Evolutionary conservation across 2,797 vertebrate genomes (phyloP).

Genomic region (Tiaroga cobitis): DNA sequence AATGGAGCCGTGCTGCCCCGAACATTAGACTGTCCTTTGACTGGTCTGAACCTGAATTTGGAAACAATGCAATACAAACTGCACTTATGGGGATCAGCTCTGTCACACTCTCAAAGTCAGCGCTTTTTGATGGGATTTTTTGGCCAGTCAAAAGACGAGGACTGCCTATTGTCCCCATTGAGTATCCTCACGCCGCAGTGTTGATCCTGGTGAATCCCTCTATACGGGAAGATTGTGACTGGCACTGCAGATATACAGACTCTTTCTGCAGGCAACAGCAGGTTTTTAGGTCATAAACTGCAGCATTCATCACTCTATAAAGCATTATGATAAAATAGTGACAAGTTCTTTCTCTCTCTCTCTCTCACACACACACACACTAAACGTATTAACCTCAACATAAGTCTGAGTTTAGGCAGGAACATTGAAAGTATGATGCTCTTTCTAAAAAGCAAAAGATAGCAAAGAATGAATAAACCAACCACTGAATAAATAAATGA

Average conservation of each 20-base stretch:
- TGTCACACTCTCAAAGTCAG: slow-evolving; percentile 32
- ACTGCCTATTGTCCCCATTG: slow-evolving; percentile 30
- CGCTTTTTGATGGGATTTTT: slow-evolving; percentile 40
- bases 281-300: slow-evolving; percentile 33
- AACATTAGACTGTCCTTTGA: background rate
- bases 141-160: slow-evolving; percentile 25
- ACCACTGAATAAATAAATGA: background rate
- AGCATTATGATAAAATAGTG: slow-evolving; percentile 6
- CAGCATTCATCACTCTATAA: slow-evolving; percentile 31
- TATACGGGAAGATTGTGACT: slow-evolving; percentile 20
- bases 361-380: background rate
- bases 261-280: slow-evolving; percentile 12
- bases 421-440: slow-evolving; percentile 31
- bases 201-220: slow-evolving; percentile 48
- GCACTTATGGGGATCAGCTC: background rate
- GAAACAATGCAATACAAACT: slow-evolving; percentile 27
- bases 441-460: slow-evolving; percentile 30
- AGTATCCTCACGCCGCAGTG: slow-evolving; percentile 25
- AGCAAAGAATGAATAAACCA: background rate
- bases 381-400: background rate
- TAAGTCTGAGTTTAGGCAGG: background rate
- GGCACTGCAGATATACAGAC: slow-evolving; percentile 36
- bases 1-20: background rate
- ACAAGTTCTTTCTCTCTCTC: background rate
- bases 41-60: slow-evolving; percentile 11